Evolutionary conservation across 2,797 vertebrate genomes (phyloP), one percentile per base, ranked within the genome.

Genomic region (Hypotaenidia philippensis): DNA sequence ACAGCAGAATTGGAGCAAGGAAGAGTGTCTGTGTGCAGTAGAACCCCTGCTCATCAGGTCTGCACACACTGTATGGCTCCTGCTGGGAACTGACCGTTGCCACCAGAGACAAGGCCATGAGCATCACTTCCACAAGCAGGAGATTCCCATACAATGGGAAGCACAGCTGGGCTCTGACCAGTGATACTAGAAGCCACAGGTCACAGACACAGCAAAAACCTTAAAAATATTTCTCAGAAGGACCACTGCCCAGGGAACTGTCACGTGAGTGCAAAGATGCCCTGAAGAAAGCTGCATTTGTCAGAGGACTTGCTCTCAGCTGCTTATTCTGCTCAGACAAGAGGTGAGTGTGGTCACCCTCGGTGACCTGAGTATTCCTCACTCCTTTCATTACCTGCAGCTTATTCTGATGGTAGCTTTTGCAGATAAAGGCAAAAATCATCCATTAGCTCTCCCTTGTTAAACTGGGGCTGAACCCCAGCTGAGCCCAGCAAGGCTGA

Each of bases 331-430:
- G 49, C 57, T 94, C 45, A 79, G 52, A 68, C 40, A 87, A 76
- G 74, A 68, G 49, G 36, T 45, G 17, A 80, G 41, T 3, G 29
- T 5, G 1, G 91, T 71, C 70, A 81, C 50, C 66, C 34, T 36
- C 9, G 1, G 41, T n/a, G 87, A 91, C 81, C 84, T 57, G 41
- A 1, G 3, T 38, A 19, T 87, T 81, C 55, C 59, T 82, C 65
- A 34, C 66, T 90, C 70, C 77, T 89, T 83, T 84, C 61, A 65
- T 84, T 92, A 90, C 41, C 75, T 50, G 41, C 75, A 61, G 36
- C 70, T 81, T 45, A 34, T 57, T 53, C 66, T 72, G 66, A 18
- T 2, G 41, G 71, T 2, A 44, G 49, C 17, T 89, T 79, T 64
- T 29, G 6, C 29, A 71, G 53, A 66, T 66, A 59, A 88, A 70